A percentile compares a stretch with the other conserved stretches of the same genome.
Evolutionary conservation across 2,113 vertebrate genomes (phyloP).

Genomic region (Agapornis roseicollis): DNA sequence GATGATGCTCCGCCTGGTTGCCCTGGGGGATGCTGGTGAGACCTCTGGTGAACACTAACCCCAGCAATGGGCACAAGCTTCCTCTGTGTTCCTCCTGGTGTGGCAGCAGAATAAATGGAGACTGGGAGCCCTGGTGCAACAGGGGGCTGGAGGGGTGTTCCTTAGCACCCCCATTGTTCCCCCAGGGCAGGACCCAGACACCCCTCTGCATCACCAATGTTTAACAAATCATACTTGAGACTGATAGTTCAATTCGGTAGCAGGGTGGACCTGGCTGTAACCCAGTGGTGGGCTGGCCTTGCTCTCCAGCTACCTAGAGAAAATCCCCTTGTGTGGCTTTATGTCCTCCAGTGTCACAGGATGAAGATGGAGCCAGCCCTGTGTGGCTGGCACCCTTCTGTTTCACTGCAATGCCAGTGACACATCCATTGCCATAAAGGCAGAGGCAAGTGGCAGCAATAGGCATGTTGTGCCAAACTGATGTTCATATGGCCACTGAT

Average conservation of each 20-base stretch:
- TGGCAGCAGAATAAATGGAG: neutral
- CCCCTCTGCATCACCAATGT: no score
- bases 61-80: rapidly evolving
- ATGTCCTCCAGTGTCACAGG: neutral
- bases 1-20: neutral
- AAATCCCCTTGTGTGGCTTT: neutral
- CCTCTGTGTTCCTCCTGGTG: neutral
- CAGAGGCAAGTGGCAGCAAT: neutral
- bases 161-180: neutral
- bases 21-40: neutral
- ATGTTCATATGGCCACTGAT: neutral
- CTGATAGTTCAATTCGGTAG: neutral
- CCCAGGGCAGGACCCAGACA: neutral
- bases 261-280: neutral
- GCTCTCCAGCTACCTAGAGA: neutral
- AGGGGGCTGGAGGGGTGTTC: neutral
- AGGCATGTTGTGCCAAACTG: neutral
- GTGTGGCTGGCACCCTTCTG: neutral
- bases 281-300: no score
- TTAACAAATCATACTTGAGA: neutral
- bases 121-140: neutral
- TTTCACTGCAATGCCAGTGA: neutral
- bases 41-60: rapidly evolving
- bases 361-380: neutral
- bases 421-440: neutral